Evolutionary conservation across 2,113 vertebrate species (phyloP), one percentile per base, ranked within the genome.

Genomic region (Helogale parvula): DNA sequence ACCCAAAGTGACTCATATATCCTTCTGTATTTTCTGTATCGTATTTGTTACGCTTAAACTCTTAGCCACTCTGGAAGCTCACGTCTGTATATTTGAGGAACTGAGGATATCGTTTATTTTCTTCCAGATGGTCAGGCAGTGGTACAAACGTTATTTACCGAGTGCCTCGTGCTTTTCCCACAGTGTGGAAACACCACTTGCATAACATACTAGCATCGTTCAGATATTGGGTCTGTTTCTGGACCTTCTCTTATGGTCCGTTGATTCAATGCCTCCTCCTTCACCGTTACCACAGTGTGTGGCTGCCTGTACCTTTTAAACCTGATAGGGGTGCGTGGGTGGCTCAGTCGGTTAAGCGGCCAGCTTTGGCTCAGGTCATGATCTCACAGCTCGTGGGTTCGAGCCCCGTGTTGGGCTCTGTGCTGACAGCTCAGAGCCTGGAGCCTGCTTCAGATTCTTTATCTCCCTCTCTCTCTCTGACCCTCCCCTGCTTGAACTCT

Each of bases 181-280:
- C 31, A n/a, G 76, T 52, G 90, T 66, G 80, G 87, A 92, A 96
- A 84, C 50, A 54, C 29, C 14, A 16, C 33, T 45, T 74, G 65
- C 27, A 21, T 54, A 60, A 85, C 74, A 81, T 14, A 52, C 29
- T 23, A 9, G 35, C 7, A 5, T 17, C 7, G 1, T 35, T 38
- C 33, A 88, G 88, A 35, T 54, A 11, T 45, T 45, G 17, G 83
- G 63, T 77, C 76, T 87, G 68, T 65, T 94, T 85, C 91, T 45
- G 21, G 45, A 21, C 50, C 88, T 76, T 97, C 33, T 65, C 0
- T 90, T 96, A 85, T 21, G 52, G 17, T 9, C 76, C 81, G 69
- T 88, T 2, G 92, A 97, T 94, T 88, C 85, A 88, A 66, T 77
- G 93, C 96, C 84, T 93, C 83, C 74, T 54, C 23, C 33, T 38